Conservation (phyloP, 2,888 invertebrate species). For the Drosophila mulleri region DNA sequence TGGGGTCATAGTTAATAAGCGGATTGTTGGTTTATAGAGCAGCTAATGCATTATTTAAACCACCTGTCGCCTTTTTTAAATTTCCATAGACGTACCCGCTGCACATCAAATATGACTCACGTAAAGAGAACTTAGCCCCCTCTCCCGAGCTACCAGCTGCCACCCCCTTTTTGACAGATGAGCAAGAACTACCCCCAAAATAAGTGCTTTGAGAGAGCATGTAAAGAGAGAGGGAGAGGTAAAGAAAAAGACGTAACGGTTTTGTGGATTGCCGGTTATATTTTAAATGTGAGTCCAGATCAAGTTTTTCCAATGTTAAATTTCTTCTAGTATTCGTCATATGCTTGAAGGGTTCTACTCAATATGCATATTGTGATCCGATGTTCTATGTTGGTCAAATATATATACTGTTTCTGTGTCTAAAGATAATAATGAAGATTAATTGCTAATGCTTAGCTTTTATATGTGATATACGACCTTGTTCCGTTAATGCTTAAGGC, state of each 20-base stretch:
- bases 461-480: background rate
- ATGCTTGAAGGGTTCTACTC: background rate
- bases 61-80: slow-evolving; percentile 5
- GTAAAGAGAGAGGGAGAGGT: background rate
- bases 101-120: slow-evolving; percentile 7
- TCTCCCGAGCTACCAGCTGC: background rate
- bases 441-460: background rate
- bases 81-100: slow-evolving; percentile 9
- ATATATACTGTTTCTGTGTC: background rate
- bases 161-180: background rate
- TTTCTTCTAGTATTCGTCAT: background rate
- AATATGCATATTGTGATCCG: slow-evolving; percentile 2
- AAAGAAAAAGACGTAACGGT: slow-evolving; percentile 37
- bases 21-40: slow-evolving; percentile 16
- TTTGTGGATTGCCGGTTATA: background rate
- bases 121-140: background rate
- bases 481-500: background rate
- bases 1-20: slow-evolving; percentile 10
- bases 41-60: slow-evolving; percentile 39
- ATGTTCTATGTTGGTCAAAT: background rate
- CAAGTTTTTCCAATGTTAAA: background rate
- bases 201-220: background rate
- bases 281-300: slow-evolving; percentile 19
- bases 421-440: background rate
- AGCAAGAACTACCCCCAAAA: slow-evolving; percentile 32